Conservation (phyloP, 1,140 invertebrate species). For the Saccostrea echinata region DNA sequence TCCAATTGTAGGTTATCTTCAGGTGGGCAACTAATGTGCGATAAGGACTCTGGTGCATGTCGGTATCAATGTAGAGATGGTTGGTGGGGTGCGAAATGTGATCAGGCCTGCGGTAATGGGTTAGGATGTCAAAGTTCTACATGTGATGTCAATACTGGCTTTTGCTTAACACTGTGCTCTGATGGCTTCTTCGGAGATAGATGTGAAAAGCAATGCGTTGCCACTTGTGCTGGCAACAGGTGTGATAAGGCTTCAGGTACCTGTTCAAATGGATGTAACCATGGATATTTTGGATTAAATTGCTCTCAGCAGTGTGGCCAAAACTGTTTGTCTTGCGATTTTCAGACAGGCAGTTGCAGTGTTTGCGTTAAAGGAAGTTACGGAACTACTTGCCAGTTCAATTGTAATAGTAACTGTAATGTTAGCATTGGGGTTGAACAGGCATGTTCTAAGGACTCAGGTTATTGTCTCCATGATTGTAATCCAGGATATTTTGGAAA, state of each 20-base stretch:
- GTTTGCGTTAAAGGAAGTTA: conserved; percentile 11
- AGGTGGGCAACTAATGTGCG: background rate
- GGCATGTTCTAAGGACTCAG: conserved; percentile 4
- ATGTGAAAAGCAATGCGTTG: conserved; percentile 42
- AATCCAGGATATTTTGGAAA: conserved; percentile 35
- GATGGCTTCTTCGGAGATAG: conserved; percentile 42
- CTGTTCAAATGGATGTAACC: conserved; percentile 32
- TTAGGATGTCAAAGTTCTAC: conserved; percentile 16
- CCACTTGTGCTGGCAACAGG: conserved; percentile 3
- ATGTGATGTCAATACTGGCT: conserved; percentile 41
- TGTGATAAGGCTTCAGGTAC: conserved; percentile 47
- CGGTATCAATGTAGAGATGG: conserved; percentile 40
- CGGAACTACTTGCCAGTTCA: conserved; percentile 16
- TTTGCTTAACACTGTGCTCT: conserved; percentile 33
- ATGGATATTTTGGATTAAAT: background rate
- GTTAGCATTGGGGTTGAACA: background rate
- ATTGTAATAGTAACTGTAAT: conserved; percentile 26
- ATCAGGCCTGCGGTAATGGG: conserved; percentile 24
- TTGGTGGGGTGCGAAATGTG: conserved; percentile 46
- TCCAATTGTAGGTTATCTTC: conserved; percentile 30
- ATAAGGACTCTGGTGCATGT: conserved; percentile 25
- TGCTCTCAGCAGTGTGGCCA: background rate
- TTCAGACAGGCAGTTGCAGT: background rate
- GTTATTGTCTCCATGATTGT: background rate
- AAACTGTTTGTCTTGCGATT: background rate